Evolutionary conservation across 1,140 invertebrate genomes (phyloP), one percentile per base, ranked within the genome.

Genomic region (Drepana arcuata): DNA sequence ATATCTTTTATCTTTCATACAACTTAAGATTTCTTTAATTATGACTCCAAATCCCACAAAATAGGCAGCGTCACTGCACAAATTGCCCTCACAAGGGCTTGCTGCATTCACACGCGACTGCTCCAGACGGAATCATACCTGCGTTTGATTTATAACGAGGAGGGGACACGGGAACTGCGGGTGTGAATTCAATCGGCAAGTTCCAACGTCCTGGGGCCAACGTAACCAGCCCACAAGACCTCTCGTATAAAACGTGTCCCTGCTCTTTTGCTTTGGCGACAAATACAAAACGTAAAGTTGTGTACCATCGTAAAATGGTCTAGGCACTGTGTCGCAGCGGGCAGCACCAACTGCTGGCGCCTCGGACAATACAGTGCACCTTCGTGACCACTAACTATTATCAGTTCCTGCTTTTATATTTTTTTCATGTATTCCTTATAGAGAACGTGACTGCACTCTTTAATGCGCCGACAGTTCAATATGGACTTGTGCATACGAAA

Each of bases 101-200:
- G 32, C 52, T 53, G 41, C 42, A 45, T 61, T 61, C 55, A n/a
- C 59, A 64, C 54, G 46, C 50, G 54, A 64, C 58, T 74, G 70
- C 60, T 35, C 47, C 36, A 55, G 66, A 75, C 68, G 50, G 54
- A 61, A 55, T 48, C 56, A 47, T 73, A 75, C 68, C 74, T 81
- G 77, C 67, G 48, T 71, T 75, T 81, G 73, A 81, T 79, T 81
- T 81, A 81, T 75, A 77, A 70, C 63, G 54, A 71, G 62, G 37
- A 72, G 70, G 73, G 77, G 69, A 71, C 66, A 71, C 36, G 46
- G 24, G 49, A 59, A 60, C 56, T 46, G 53, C 53, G 54, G 53
- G 61, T 72, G 63, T 64, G 60, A 66, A 72, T 61, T 71, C 53
- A 70, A 68, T 64, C 56, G 63, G 51, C 56, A 52, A 63, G 51